A percentile compares a stretch with the other conserved stretches of the same genome.
Evolutionary conservation across 2,888 invertebrate genomes (phyloP).

Genomic region (Halictus quadricinctus): DNA sequence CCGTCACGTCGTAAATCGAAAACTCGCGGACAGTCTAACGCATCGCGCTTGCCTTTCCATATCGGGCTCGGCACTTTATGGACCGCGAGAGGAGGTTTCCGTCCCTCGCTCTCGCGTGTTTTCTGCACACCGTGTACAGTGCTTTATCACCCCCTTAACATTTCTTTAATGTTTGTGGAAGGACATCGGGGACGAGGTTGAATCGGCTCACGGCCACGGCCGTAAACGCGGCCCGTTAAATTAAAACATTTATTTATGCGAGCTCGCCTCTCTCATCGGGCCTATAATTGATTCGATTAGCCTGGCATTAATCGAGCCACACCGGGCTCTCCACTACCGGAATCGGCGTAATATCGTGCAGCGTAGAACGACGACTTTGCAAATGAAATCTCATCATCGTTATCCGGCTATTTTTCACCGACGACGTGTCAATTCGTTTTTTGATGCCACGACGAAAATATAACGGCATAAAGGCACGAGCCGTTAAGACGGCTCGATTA

Average conservation of each 20-base stretch:
- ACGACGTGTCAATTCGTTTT: not conserved
- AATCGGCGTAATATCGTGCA: not conserved
- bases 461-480: not conserved
- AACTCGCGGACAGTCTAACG: conserved; percentile 70
- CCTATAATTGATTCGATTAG: not conserved
- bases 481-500: not conserved
- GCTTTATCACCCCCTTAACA: conserved; percentile 60
- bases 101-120: conserved; percentile 39
- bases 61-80: conserved; percentile 66
- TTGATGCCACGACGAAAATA: not conserved
- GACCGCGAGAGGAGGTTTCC: conserved; percentile 34
- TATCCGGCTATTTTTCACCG: not conserved
- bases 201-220: not conserved
- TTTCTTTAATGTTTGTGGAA: conserved; percentile 62
- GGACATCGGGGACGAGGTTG: conserved; percentile 25
- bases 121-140: conserved; percentile 43
- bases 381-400: not conserved
- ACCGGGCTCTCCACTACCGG: not conserved
- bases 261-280: not conserved
- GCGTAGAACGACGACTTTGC: not conserved
- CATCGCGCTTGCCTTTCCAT: conserved; percentile 63
- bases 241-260: conserved; percentile 19
- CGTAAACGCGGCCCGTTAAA: conserved; percentile 17
- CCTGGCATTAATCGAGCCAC: not conserved
- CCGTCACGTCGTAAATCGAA: conserved; percentile 70